Evolutionary conservation across 2,797 vertebrate species (phyloP).

Genomic region (Anguilla anguilla): DNA sequence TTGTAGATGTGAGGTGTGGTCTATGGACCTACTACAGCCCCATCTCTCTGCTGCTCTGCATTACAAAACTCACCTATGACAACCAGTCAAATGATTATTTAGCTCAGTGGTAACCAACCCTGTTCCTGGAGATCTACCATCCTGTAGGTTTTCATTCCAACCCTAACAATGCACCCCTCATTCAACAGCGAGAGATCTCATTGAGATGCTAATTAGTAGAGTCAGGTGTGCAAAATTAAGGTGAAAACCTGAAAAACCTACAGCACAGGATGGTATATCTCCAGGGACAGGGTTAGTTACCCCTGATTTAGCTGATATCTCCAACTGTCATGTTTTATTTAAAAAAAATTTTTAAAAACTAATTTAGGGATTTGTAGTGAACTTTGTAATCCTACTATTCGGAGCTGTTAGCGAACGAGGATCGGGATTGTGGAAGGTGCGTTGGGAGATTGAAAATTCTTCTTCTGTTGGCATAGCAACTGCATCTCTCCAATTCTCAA

Average conservation of each 20-base stretch:
- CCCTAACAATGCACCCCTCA: too few relatives aligned
- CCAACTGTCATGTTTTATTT: not conserved
- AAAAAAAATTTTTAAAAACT: not conserved
- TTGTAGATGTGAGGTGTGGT: not conserved
- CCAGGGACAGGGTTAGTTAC: too few relatives aligned
- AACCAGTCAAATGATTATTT: not conserved
- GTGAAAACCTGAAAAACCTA: too few relatives aligned
- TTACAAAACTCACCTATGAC: not conserved
- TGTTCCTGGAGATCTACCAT: too few relatives aligned
- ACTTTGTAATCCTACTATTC: not conserved
- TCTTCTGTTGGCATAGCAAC: constrained; percentile 33
- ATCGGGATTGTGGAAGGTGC: constrained; percentile 9
- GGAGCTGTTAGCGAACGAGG: not conserved
- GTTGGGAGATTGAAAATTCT: constrained; percentile 7
- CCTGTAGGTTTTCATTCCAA: too few relatives aligned
- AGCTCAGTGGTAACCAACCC: too few relatives aligned
- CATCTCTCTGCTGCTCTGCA: not conserved
- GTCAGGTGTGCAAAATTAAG: too few relatives aligned
- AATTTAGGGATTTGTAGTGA: not conserved
- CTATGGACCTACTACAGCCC: not conserved
- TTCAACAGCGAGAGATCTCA: too few relatives aligned
- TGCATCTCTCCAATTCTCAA: constrained; percentile 20
- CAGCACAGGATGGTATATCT: too few relatives aligned
- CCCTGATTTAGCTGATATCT: not conserved
- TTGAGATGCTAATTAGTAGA: too few relatives aligned